These are phyloP conservation scores for Hestina assimilis DNA, from an alignment of 1,140 invertebrate genomes.

Conservation along the genomic window DNA sequence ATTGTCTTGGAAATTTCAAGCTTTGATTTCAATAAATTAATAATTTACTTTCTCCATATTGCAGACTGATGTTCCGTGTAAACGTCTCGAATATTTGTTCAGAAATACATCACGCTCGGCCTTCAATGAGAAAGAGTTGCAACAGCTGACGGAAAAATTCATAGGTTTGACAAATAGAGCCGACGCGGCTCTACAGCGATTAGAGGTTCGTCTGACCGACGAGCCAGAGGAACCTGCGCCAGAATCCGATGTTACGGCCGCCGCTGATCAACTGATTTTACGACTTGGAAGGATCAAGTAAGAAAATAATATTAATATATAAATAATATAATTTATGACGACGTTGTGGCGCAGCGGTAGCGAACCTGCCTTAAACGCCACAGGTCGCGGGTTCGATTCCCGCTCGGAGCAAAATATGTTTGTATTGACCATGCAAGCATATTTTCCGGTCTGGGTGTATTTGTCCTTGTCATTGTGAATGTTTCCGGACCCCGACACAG, in stretches of 20 bases:
- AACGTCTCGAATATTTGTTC: slow-evolving; percentile 55
- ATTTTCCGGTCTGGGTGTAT: too few species aligned
- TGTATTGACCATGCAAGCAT: too few species aligned
- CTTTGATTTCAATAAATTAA: background rate
- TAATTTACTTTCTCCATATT: slow-evolving; percentile 18
- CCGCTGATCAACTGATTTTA: slow-evolving; percentile 50
- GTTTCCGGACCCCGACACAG: too few species aligned
- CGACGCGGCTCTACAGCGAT: slow-evolving; percentile 56
- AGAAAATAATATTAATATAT: too few species aligned
- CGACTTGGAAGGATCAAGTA: slow-evolving; percentile 65
- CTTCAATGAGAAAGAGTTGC: slow-evolving; percentile 61
- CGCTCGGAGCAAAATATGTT: too few species aligned
- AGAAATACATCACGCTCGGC: slow-evolving; percentile 50
- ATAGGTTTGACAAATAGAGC: slow-evolving; percentile 65
- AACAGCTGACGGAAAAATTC: slow-evolving; percentile 70
- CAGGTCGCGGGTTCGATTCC: too few species aligned
- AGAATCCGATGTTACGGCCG: slow-evolving; percentile 50
- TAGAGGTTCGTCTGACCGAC: slow-evolving; percentile 47
- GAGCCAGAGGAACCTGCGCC: slow-evolving; percentile 37
- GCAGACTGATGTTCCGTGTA: slow-evolving; percentile 57
- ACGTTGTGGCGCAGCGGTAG: too few species aligned
- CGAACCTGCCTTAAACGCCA: too few species aligned
- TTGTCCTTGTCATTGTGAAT: too few species aligned
- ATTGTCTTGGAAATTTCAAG: too few species aligned
- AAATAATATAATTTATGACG: too few species aligned